Conservation (phyloP, 2,113 vertebrate species). For the Syngnathus scovelli region DNA sequence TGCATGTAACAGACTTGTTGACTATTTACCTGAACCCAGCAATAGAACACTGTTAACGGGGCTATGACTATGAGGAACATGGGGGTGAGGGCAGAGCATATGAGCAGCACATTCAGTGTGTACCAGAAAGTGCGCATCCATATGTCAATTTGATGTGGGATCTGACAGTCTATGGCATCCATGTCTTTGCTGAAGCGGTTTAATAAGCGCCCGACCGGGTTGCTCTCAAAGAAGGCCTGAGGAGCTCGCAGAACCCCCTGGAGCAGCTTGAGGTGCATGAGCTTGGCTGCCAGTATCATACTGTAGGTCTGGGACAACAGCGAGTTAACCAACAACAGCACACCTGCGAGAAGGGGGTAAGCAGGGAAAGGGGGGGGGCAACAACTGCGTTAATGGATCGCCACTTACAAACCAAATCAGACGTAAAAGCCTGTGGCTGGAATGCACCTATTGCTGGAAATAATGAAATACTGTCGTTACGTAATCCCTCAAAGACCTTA, state of each 20-base stretch:
- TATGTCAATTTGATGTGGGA: conserved; percentile 78
- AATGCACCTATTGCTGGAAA: not conserved
- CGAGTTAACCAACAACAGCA: conserved; percentile 71
- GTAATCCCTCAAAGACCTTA: not conserved
- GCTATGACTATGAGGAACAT: conserved; percentile 76
- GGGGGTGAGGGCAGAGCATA: conserved; percentile 78
- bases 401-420: not conserved
- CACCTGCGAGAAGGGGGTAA: conserved; percentile 60
- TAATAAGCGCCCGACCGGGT: conserved; percentile 71
- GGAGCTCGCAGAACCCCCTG: conserved; percentile 71
- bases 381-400: conserved; percentile 43
- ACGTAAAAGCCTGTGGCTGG: not conserved
- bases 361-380: conserved; percentile 31
- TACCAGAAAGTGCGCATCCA: conserved; percentile 82
- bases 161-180: conserved; percentile 73
- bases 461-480: not conserved
- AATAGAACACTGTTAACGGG: conserved; percentile 78
- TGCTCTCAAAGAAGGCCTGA: conserved; percentile 75
- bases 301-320: conserved; percentile 70
- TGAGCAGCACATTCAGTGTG: conserved; percentile 77
- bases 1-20: conserved; percentile 65
- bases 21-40: conserved; percentile 82
- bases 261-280: conserved; percentile 71
- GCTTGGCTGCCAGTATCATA: conserved; percentile 71
- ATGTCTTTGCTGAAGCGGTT: conserved; percentile 80